Evolutionary conservation across 2,113 vertebrate species (phyloP).

Genomic region (Daboia siamensis): DNA sequence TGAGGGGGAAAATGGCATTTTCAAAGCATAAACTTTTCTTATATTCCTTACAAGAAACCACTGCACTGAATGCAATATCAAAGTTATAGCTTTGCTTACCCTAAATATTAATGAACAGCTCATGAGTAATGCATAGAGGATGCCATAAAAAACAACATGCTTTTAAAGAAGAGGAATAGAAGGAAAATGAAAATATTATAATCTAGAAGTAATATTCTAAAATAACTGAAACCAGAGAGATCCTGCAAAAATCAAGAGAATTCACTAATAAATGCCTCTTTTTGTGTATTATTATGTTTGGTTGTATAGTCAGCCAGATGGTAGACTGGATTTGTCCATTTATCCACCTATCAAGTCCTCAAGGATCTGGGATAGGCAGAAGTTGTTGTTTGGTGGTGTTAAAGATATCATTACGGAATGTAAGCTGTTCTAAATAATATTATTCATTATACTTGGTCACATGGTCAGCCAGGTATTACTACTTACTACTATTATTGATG

Average conservation of each 20-base stretch:
- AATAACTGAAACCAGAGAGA: neutral
- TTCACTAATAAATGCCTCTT: neutral
- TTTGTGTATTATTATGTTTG: neutral
- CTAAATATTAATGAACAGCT: slow-evolving; percentile 1
- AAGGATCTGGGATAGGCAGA: neutral
- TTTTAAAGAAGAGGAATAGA: neutral
- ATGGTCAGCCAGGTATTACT: neutral
- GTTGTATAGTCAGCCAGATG: neutral
- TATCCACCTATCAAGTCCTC: neutral
- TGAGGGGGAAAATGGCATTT: accelerated
- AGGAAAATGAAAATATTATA: neutral
- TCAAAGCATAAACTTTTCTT: neutral
- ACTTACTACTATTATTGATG: neutral
- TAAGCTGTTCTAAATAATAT: neutral
- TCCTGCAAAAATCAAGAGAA: slow-evolving; percentile 13
- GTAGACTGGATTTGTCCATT: neutral
- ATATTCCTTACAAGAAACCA: neutral
- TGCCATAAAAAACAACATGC: slow-evolving; percentile 3
- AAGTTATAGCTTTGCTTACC: neutral
- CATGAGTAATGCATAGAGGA: neutral
- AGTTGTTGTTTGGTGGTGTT: neutral
- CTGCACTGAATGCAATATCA: neutral
- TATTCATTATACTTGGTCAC: neutral
- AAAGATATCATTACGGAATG: neutral
- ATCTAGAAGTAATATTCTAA: neutral